phyloP scores from a whole-genome alignment of 2,113 vertebrate genomes.

The Gyps fulvus region DNA sequence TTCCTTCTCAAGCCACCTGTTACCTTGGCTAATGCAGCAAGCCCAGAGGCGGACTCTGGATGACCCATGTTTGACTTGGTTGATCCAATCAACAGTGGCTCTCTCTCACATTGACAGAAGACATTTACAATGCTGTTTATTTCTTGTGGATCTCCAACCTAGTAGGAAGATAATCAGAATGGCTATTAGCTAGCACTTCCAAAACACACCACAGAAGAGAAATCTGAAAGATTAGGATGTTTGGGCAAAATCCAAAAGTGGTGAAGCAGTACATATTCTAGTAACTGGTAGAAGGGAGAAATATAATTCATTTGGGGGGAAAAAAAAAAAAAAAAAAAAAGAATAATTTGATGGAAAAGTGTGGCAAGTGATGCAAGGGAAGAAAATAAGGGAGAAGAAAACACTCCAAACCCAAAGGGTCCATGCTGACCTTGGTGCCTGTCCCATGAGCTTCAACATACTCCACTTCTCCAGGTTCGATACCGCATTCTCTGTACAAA shows the following conservation, averaged over 20 bases:
- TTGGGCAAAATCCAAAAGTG: background rate
- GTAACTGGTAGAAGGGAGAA: background rate
- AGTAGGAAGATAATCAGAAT: background rate
- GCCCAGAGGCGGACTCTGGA: constrained; percentile 91
- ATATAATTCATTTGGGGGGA: background rate
- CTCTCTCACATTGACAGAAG: constrained; percentile 77
- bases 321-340: background rate
- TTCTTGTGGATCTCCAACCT: constrained; percentile 97
- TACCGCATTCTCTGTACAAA: constrained; percentile 75
- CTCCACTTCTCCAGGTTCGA: constrained; percentile 83
- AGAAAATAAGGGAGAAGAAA: background rate
- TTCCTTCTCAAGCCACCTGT: background rate
- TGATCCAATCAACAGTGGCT: constrained; percentile 89
- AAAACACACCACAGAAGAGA: background rate
- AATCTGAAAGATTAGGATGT: background rate
- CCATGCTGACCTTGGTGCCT: constrained; percentile 87
- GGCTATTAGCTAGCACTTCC: background rate
- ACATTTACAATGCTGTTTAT: constrained; percentile 79
- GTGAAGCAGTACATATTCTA: background rate
- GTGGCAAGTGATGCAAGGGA: background rate
- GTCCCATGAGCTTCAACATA: constrained; percentile 96
- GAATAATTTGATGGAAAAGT: background rate
- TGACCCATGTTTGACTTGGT: constrained; percentile 99
- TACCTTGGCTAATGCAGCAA: constrained; percentile 90
- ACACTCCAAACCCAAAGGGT: background rate